These are phyloP conservation scores for Fabriciana adippe DNA, from an alignment of 2,888 invertebrate genomes.

Conservation along the genomic window DNA sequence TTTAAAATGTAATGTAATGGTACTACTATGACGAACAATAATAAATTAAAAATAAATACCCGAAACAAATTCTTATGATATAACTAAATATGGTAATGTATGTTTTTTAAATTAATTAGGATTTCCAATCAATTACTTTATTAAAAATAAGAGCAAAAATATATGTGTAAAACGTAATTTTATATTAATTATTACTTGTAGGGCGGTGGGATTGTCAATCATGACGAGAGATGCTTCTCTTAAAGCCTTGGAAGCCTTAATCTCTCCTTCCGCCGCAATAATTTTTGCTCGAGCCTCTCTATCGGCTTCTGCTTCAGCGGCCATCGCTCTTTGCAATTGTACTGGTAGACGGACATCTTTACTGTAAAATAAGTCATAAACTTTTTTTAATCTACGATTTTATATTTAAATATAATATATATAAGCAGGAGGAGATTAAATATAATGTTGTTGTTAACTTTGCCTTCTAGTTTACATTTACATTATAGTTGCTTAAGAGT, in stretches of 20 bases:
- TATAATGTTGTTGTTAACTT: no score
- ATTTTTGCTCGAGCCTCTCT: constrained; percentile 87
- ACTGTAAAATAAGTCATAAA: constrained; percentile 45
- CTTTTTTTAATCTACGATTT: neutral
- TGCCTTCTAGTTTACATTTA: no score
- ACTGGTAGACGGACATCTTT: constrained; percentile 79
- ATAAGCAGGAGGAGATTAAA: no score
- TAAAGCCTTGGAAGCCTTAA: constrained; percentile 91
- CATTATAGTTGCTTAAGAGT: no score
- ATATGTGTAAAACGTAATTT: neutral
- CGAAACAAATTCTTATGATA: no score
- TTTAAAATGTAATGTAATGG: no score
- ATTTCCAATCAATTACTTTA: no score
- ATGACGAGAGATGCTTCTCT: constrained; percentile 95
- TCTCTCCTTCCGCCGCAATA: constrained; percentile 90
- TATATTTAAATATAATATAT: neutral
- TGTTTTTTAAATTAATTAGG: no score
- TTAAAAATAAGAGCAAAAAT: no score
- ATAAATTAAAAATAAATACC: no score
- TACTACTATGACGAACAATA: no score
- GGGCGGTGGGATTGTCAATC: constrained; percentile 89
- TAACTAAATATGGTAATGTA: no score
- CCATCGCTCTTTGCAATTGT: constrained; percentile 86
- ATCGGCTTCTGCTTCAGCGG: constrained; percentile 86
- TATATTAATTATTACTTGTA: constrained; percentile 59